Evolutionary conservation across 2,113 vertebrate genomes (phyloP).

Genomic region (Cinclus cinclus): DNA sequence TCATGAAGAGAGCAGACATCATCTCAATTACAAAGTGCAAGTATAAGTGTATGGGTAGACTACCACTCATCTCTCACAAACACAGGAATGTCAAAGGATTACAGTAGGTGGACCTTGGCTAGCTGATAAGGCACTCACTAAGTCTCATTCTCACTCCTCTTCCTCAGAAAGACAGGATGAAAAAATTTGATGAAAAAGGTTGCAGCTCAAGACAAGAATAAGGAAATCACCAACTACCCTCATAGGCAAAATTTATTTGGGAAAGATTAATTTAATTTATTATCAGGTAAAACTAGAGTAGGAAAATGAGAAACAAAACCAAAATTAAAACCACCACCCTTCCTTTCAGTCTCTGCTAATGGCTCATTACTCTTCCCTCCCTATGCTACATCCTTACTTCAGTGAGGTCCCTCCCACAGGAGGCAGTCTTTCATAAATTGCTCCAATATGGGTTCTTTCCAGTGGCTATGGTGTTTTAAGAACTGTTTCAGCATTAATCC

Average conservation of each 20-base stretch:
- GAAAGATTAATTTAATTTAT: neutral
- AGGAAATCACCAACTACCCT: neutral
- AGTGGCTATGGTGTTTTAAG: neutral
- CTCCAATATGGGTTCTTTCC: too few species aligned
- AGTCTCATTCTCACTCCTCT: neutral
- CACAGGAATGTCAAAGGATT: neutral
- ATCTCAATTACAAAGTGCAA: neutral
- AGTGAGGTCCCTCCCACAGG: neutral
- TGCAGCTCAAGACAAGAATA: neutral
- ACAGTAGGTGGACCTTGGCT: neutral
- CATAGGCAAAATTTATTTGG: neutral
- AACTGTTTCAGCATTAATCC: neutral
- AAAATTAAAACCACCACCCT: neutral
- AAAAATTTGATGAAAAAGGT: neutral
- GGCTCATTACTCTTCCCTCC: neutral
- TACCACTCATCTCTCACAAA: neutral
- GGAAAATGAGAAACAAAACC: neutral
- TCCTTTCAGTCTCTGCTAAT: neutral
- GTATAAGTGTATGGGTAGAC: neutral
- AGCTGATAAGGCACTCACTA: neutral
- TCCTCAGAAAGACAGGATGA: neutral
- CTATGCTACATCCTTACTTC: neutral
- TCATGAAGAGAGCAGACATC: neutral
- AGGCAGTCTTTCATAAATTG: neutral
- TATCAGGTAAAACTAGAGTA: neutral